A percentile compares a stretch with the other conserved stretches of the same genome.
These are phyloP conservation scores for Aselliscus stoliczkanus DNA, from an alignment of 2,797 vertebrate genomes.

Conservation along the genomic window DNA sequence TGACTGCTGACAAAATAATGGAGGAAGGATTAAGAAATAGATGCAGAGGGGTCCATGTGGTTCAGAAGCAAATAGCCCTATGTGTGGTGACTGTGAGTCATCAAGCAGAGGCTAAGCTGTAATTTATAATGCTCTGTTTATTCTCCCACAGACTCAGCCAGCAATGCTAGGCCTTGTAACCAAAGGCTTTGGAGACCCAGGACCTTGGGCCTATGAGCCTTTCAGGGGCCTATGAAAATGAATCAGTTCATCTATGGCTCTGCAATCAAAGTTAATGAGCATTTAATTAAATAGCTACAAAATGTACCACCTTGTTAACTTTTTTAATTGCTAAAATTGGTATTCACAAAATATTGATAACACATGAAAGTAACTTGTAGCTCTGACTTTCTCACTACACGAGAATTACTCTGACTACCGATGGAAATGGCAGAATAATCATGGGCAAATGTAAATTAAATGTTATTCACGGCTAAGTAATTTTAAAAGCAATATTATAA, in stretches of 20 bases:
- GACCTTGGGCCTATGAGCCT: neutral
- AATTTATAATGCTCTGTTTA: neutral
- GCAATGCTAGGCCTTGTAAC: neutral
- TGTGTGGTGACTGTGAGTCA: neutral
- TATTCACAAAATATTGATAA: neutral
- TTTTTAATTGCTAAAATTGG: neutral
- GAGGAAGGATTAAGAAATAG: neutral
- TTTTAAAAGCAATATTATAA: neutral
- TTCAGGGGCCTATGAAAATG: neutral
- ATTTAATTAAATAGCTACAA: neutral
- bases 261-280: conserved; percentile 7
- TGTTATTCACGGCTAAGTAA: neutral
- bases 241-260: neutral
- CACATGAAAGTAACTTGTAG: neutral
- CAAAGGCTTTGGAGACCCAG: neutral
- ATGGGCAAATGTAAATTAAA: neutral
- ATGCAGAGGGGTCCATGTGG: neutral
- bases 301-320: neutral
- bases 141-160: neutral
- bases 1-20: neutral
- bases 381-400: neutral
- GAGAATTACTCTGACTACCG: neutral
- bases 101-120: neutral
- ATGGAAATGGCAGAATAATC: neutral
- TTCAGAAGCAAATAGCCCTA: neutral